Conservation (phyloP, 2,888 invertebrate genomes). For the Meganola albula region DNA sequence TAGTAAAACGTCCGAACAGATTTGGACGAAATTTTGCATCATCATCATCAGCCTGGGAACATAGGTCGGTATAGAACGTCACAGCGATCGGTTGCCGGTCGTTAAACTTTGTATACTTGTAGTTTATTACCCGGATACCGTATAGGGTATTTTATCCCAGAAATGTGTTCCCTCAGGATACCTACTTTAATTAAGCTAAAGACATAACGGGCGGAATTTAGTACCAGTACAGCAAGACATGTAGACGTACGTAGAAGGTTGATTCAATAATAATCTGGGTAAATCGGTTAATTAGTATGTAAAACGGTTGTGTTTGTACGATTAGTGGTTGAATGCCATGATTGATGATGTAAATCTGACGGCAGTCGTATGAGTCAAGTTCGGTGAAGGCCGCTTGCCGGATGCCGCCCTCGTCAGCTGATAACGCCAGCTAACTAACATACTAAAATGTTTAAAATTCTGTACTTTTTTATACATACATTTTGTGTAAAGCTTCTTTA, state of each 20-base stretch:
- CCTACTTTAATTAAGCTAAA: no score
- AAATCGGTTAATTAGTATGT: conserved; percentile 19
- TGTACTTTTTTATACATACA: no score
- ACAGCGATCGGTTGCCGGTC: no score
- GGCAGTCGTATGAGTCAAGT: conserved; percentile 47
- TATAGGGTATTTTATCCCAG: background rate
- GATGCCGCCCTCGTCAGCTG: conserved; percentile 49
- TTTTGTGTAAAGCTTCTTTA: no score
- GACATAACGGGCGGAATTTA: no score
- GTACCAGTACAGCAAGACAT: no score
- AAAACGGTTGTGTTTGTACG: conserved; percentile 25
- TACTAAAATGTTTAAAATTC: conserved; percentile 22
- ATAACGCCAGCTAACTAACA: conserved; percentile 38
- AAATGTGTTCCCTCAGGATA: no score
- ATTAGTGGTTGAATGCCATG: conserved; percentile 28
- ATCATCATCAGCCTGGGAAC: no score
- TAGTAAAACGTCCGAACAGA: no score
- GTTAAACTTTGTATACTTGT: conserved; percentile 1
- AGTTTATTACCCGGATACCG: conserved; percentile 9
- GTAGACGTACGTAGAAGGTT: no score
- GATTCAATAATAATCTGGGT: conserved; percentile 11
- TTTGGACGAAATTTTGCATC: no score
- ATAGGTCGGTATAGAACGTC: conserved; percentile 11
- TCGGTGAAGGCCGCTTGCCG: conserved; percentile 49
- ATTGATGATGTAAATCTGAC: conserved; percentile 50